Evolutionary conservation across 2,113 vertebrate genomes (phyloP), one percentile per base, ranked within the genome.

Genomic region (Nematolebias whitei): DNA sequence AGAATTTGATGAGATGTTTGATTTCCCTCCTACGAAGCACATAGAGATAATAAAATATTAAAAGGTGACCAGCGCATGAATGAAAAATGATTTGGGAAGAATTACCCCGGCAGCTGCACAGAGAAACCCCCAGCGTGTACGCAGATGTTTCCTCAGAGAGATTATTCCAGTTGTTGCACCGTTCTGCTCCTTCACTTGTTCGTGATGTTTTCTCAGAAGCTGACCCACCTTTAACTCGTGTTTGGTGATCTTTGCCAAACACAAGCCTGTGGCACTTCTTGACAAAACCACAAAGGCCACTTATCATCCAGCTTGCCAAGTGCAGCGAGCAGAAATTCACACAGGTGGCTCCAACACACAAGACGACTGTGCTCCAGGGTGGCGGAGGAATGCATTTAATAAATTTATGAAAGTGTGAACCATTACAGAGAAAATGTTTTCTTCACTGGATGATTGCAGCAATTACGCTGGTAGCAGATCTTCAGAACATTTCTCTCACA

Each of bases 181-280:
- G 1, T 35, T 70, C 22, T 59, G 53, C 45, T 56, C 73, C 38
- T 22, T 45, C 62, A 41, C 54, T 64, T 10, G 2, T 22, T 57
- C 5, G 11, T 53, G 52, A 52, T 67, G 23, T 60, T 67, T 75
- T 56, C 54, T 63, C 20, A 70, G 68, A 78, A 69, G 78, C 57
- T 81, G 79, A 82, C 68, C 78, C 77, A 83, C 72, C 82, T 87
- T 80, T 82, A 71, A 90, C 88, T 79, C 23, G 19, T 10, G 59
- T 70, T 57, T 7, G 26, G 16, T 45, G 38, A 10, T 69, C 24
- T 63, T 49, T 82, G 67, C 76, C 71, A 76, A 68, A 60, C 43
- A 38, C 55, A 58, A 78, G 44, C 70, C 32, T 45, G 38, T 49
- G 56, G 68, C 74, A 68, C 61, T 53, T 71, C 16, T 2, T 44